Conservation (phyloP, 2,888 invertebrate species). For the Antitype chi region DNA sequence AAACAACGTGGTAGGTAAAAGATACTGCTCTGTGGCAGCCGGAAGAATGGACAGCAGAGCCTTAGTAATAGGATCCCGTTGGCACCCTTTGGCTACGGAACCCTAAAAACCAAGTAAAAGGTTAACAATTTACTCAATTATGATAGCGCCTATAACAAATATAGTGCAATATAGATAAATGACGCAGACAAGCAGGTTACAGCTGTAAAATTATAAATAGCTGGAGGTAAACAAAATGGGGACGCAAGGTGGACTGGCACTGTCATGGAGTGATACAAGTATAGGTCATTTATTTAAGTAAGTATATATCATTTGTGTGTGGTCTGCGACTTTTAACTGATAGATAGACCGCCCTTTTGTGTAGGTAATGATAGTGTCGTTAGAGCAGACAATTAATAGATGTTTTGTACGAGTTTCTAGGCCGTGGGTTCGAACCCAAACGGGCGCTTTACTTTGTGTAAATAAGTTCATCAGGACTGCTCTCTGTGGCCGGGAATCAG, state of each 20-base stretch:
- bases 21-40: no score
- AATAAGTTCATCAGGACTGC: no score
- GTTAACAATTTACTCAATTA: conserved; percentile 36
- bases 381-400: not conserved
- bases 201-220: conserved; percentile 44
- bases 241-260: conserved; percentile 44
- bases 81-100: not conserved
- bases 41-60: no score
- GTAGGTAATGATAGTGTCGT: not conserved
- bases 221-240: conserved; percentile 17
- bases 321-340: not conserved
- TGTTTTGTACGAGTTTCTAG: not conserved
- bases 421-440: no score
- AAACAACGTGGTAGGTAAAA: no score
- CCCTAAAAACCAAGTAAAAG: conserved; percentile 19
- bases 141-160: conserved; percentile 25
- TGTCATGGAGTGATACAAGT: not conserved
- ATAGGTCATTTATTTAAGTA: not conserved
- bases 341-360: not conserved
- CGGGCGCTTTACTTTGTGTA: no score
- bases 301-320: conserved; percentile 15
- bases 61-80: no score
- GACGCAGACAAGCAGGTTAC: conserved; percentile 39
- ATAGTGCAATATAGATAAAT: conserved; percentile 49
- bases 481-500: no score